Conservation (phyloP, 2,113 vertebrate species). For the Peucedramus taeniatus region DNA sequence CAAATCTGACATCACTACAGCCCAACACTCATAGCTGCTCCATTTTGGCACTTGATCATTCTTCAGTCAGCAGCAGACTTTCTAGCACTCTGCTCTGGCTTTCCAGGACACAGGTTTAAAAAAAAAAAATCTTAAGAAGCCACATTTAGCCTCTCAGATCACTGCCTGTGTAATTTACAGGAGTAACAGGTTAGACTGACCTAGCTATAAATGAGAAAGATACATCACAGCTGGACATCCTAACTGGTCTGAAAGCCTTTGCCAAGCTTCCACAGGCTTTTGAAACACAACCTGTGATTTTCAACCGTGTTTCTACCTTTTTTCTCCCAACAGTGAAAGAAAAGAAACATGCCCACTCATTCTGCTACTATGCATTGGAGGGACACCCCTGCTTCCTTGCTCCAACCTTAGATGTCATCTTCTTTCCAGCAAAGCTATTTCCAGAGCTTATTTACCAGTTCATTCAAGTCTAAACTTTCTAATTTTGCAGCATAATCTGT, state of each 20-base stretch:
- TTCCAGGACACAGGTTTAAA: neutral
- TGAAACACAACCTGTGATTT: neutral
- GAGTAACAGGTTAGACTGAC: conserved; percentile 1
- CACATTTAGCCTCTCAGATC: neutral
- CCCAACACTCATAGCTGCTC: neutral
- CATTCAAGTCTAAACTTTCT: conserved; percentile 12
- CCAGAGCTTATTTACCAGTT: neutral
- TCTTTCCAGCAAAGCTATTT: neutral
- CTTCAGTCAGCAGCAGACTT: neutral
- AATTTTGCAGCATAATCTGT: conserved; percentile 19
- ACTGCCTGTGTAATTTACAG: neutral
- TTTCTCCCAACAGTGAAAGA: neutral
- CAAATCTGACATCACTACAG: neutral
- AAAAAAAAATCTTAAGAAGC: neutral
- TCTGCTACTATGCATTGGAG: neutral
- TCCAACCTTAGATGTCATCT: neutral
- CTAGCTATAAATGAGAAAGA: neutral
- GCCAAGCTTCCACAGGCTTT: neutral
- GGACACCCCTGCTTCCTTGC: neutral
- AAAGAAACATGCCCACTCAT: neutral
- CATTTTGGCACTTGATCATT: neutral
- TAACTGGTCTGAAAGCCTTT: neutral
- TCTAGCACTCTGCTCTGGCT: neutral
- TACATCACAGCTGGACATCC: neutral
- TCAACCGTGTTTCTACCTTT: neutral